Evolutionary conservation across 2,888 invertebrate genomes (phyloP), one percentile per base, ranked within the genome.

Genomic region (Xylophagus ater): DNA sequence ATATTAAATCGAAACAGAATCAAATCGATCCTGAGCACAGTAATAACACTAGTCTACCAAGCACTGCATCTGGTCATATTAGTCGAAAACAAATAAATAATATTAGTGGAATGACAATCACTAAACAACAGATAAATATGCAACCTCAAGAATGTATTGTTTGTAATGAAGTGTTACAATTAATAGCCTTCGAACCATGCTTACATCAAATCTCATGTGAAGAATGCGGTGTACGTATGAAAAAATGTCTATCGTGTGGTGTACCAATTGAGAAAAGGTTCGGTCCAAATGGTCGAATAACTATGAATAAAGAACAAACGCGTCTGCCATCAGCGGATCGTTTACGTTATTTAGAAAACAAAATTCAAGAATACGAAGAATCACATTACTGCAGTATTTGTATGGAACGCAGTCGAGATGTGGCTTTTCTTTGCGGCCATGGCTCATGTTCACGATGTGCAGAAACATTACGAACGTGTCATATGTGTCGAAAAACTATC

Each of bases 361-460:
- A 83, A 63, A 78, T 88, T 43, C 81, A 81, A 29, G 87, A 88
- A 63, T 78, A 88, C 49, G 89, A 89, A 58, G 88, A 89, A 55
- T 81, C 83, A 13, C 80, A 83, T 53, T 78, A 79, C 57, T 89
- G 89, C 56, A 78, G 82, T 39, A 88, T 89, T 50, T 89, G 89
- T 59, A 85, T 89, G 87, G 88, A 89, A 55, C 69, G 84, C 23
- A 73, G 76, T 43, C 69, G 81, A 24, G 84, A 85, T 55, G 81
- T 87, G 14, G 87, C 81, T 15, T 89, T 89, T 59, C 68, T 87
- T n/a, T 89, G 89, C 54, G 89, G 89, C 2, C 89, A 89, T 54
- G 81, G 81, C 15, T 81, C 87, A 10, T 89, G 89, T 60, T 77
- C 79, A 37, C 74, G 75, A 49, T 89, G 89, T 58, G 81, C 87